A percentile compares a stretch with the other conserved stretches of the same genome.
phyloP scores from a whole-genome alignment of 2,113 vertebrate species.

The Merops nubicus region DNA sequence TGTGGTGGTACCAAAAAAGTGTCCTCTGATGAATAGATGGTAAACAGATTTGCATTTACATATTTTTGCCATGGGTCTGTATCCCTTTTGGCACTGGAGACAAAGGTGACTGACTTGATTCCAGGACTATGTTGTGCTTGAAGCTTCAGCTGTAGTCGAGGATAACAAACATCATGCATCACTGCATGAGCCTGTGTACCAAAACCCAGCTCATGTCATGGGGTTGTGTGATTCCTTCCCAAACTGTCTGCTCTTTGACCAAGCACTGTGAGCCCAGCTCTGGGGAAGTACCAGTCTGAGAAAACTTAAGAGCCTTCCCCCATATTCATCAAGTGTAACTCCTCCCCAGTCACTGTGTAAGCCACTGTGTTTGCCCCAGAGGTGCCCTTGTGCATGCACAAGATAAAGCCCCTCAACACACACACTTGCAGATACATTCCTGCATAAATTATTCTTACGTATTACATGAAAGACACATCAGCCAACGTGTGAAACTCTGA shows the following conservation, averaged over 20 bases:
- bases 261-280: not conserved
- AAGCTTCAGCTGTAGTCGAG: not conserved
- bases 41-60: not conserved
- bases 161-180: not conserved
- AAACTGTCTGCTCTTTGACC: not conserved
- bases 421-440: not conserved
- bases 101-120: fast-evolving
- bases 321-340: not conserved
- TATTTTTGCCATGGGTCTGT: not conserved
- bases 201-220: not conserved
- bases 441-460: conserved; percentile 40
- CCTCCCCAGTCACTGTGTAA: not conserved
- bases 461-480: conserved; percentile 41
- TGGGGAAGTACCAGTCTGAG: not conserved
- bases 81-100: not conserved
- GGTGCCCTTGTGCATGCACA: fast-evolving
- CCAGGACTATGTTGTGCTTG: not conserved
- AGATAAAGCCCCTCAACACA: not conserved
- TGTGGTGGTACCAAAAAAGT: too few species aligned
- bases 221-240: not conserved
- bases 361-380: not conserved
- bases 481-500: conserved; percentile 43
- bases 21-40: too few species aligned
- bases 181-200: not conserved
- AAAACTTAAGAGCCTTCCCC: not conserved